Conservation (phyloP, 2,113 vertebrate species). For the Corvus hawaiiensis region DNA sequence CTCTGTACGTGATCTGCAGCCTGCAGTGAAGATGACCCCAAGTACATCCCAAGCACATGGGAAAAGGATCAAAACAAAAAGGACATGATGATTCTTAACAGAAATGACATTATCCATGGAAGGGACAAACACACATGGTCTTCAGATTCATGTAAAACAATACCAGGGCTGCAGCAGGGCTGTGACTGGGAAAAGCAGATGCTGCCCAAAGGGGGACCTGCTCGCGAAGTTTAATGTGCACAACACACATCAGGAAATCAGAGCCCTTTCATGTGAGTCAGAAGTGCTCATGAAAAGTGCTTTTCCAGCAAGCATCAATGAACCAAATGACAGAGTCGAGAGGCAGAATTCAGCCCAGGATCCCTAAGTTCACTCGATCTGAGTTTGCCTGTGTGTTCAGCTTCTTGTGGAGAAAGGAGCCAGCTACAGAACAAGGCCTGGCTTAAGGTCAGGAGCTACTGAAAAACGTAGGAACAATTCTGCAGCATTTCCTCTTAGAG, state of each 20-base stretch:
- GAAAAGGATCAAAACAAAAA: slow-evolving; percentile 57
- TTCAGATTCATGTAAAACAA: slow-evolving; percentile 40
- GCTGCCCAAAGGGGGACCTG: background rate
- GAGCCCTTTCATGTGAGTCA: background rate
- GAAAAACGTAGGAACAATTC: background rate
- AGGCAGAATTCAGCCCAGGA: background rate
- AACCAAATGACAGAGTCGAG: background rate
- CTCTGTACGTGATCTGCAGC: slow-evolving; percentile 15
- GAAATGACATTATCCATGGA: background rate
- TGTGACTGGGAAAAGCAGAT: slow-evolving; percentile 42
- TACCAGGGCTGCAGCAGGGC: slow-evolving; percentile 37
- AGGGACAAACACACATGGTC: slow-evolving; percentile 56
- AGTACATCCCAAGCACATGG: slow-evolving; percentile 30
- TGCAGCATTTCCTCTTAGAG: background rate
- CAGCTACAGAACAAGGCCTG: background rate
- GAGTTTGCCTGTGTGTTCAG: background rate
- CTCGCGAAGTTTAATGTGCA: background rate
- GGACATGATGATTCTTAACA: background rate
- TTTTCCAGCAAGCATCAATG: background rate
- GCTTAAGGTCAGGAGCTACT: background rate
- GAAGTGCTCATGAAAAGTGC: background rate
- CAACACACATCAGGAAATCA: background rate
- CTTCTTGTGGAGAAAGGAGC: background rate
- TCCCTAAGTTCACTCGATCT: background rate
- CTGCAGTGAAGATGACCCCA: slow-evolving; percentile 37